Evolutionary conservation across 2,888 invertebrate species (phyloP), one percentile per base, ranked within the genome.

Genomic region (Platycnemis pennipes): DNA sequence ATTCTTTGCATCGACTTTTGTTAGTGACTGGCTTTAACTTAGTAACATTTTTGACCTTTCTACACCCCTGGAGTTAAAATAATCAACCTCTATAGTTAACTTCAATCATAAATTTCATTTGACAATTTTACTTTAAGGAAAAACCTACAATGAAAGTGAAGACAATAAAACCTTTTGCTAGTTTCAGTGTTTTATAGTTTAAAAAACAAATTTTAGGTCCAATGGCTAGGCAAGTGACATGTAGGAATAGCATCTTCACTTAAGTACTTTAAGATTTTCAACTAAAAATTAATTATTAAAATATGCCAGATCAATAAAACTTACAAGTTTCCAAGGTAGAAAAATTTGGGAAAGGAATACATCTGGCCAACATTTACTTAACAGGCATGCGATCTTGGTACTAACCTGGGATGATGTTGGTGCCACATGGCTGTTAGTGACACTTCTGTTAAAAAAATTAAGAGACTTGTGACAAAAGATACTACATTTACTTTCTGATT

Each of bases 311-410:
- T 91, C 26, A 86, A 22, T 31, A 91, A 63, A 45, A 91, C 91
- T 89, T 89, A 56, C 16, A 91, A 26, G 44, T 91, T 91, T 63
- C 44, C 56, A 91, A 44, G 44, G 37, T 37, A 63, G 44, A 69
- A 63, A 69, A 22, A 63, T 22, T n/a, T 42, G 63, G 63, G 44
- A 37, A 91, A 63, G 63, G 63, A 91, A 69, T 56, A 69, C 42
- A 91, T 91, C 91, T 91, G 91, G 91, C 91, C 91, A 91, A 91
- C 91, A 44, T 44, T n/a, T 91, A 91, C 91, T 31, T 69, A 63
- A 19, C 13, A 56, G n/a, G 44, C 91, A 91, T 91, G 91, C 91
- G 26, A n/a, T 45, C 22, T 45, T 46, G 45, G 44, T 91, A 91
- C 91, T 63, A 91, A 91, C 91, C 91, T 91, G 56, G 16, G n/a